Evolutionary conservation across 1,140 invertebrate genomes (phyloP).

Genomic region (Pogonomyrmex barbatus): DNA sequence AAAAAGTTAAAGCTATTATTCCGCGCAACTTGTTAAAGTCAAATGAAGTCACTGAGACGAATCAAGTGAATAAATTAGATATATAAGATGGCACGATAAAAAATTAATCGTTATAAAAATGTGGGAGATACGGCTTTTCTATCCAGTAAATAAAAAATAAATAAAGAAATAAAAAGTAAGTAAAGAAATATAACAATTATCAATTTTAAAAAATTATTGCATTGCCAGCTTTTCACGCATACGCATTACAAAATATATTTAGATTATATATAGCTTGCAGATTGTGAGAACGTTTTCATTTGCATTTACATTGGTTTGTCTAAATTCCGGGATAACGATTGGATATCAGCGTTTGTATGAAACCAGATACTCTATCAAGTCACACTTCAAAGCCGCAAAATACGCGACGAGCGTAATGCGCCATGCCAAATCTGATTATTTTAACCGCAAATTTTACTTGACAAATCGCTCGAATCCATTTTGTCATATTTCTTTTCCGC

Average conservation of each 20-base stretch:
- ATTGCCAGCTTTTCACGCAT: background rate
- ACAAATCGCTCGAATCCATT: conserved; percentile 20
- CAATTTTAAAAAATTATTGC: background rate
- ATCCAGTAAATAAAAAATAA: background rate
- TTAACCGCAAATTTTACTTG: conserved; percentile 24
- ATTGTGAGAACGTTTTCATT: background rate
- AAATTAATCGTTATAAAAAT: background rate
- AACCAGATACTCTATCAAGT: background rate
- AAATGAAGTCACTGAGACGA: background rate
- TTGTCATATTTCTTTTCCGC: background rate
- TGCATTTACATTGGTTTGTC: background rate
- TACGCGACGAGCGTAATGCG: background rate
- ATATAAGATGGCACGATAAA: background rate
- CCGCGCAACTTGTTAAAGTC: background rate
- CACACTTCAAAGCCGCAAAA: background rate
- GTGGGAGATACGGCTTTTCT: background rate
- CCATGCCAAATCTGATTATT: background rate
- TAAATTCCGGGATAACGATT: background rate
- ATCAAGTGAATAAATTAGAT: background rate
- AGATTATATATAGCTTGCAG: background rate
- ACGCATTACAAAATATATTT: background rate
- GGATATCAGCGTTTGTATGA: background rate
- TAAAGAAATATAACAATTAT: background rate
- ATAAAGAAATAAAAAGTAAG: background rate
- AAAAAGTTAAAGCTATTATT: conserved; percentile 19